A percentile compares a stretch with the other conserved stretches of the same genome.
Conservation (phyloP, 2,113 vertebrate species). For the Oreamnos americanus region DNA sequence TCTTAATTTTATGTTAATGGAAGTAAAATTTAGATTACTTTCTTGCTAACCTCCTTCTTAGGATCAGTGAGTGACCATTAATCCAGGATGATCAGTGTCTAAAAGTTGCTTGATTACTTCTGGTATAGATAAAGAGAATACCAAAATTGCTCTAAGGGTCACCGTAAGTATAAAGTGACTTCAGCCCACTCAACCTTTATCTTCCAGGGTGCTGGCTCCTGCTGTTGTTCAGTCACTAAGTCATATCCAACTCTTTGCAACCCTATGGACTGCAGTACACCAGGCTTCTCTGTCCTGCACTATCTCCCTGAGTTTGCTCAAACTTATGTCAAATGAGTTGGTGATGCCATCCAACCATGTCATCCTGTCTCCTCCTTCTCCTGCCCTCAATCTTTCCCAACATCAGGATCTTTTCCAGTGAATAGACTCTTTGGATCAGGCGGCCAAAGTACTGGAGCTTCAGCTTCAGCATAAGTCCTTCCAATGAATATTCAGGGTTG, state of each 20-base stretch:
- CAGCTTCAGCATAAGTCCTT: neutral
- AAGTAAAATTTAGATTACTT: conserved; percentile 13
- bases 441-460: neutral
- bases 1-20: neutral
- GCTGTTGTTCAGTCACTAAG: neutral
- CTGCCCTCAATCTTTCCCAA: neutral
- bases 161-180: neutral
- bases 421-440: neutral
- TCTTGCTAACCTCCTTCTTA: neutral
- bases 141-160: neutral
- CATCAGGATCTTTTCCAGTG: neutral
- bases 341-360: neutral
- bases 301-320: neutral
- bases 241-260: neutral
- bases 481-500: neutral
- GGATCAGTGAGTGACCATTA: neutral
- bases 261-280: neutral
- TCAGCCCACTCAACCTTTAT: neutral
- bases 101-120: neutral
- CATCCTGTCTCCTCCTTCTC: neutral
- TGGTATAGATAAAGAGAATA: neutral
- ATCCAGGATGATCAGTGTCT: neutral
- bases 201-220: neutral
- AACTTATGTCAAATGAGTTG: neutral
- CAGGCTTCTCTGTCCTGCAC: neutral